Conservation (phyloP, 1,140 invertebrate genomes). For the Pseudoatta argentina region DNA sequence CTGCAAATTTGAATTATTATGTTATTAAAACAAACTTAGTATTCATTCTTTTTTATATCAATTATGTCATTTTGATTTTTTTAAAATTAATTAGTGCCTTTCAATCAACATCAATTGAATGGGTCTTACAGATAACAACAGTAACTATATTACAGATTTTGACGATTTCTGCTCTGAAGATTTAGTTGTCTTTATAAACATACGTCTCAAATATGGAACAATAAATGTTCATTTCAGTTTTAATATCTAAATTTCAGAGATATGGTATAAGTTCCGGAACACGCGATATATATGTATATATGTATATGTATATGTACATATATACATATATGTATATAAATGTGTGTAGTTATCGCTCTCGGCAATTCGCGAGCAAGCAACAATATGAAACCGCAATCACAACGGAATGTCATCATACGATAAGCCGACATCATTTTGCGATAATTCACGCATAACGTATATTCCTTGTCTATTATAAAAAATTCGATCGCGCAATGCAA, state of each 20-base stretch:
- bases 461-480: background rate
- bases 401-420: conserved; percentile 19
- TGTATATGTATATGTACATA: background rate
- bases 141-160: too few species aligned
- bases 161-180: too few species aligned
- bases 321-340: background rate
- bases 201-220: background rate
- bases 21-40: too few species aligned
- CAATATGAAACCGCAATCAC: conserved; percentile 5
- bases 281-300: background rate
- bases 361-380: background rate
- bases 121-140: too few species aligned
- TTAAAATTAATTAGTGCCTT: too few species aligned
- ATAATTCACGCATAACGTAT: background rate
- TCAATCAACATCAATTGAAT: too few species aligned
- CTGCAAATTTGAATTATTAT: too few species aligned
- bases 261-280: background rate
- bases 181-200: background rate
- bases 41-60: too few species aligned
- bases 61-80: too few species aligned
- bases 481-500: background rate
- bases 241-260: background rate
- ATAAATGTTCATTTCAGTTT: background rate
- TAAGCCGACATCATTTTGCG: conserved; percentile 9
- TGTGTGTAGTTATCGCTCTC: background rate